Conservation (phyloP, 2,113 vertebrate genomes). For the Microcebus ravelobensis region DNA sequence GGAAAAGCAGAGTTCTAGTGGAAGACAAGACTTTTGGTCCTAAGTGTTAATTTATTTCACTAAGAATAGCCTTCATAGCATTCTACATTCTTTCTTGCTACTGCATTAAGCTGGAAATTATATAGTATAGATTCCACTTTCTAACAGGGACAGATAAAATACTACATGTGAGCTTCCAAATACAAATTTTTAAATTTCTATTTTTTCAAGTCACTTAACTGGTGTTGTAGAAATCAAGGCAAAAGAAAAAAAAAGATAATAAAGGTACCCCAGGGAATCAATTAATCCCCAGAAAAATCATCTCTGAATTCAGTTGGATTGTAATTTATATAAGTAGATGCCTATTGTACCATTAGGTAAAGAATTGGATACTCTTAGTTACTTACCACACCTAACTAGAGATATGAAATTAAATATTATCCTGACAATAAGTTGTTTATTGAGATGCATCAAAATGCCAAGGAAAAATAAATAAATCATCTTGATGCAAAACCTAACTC, state of each 20-base stretch:
- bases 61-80: neutral
- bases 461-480: slow-evolving; percentile 28
- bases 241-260: neutral
- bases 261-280: neutral
- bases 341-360: slow-evolving; percentile 41
- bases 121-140: slow-evolving; percentile 71
- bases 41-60: neutral
- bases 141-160: slow-evolving; percentile 69
- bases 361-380: slow-evolving; percentile 64
- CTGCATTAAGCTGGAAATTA: slow-evolving; percentile 73
- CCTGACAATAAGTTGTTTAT: neutral
- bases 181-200: slow-evolving; percentile 25
- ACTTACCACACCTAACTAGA: slow-evolving; percentile 27
- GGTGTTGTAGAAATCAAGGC: slow-evolving; percentile 33
- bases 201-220: slow-evolving; percentile 28
- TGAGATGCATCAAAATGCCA: slow-evolving; percentile 65
- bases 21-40: neutral
- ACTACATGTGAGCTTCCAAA: slow-evolving; percentile 49
- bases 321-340: neutral
- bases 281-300: slow-evolving; percentile 1
- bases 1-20: neutral
- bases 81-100: slow-evolving; percentile 83
- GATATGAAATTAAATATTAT: slow-evolving; percentile 74
- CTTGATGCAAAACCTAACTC: slow-evolving; percentile 64
- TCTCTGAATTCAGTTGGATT: slow-evolving; percentile 13